Percentiles rank a stretch among this genome's conserved stretches.
These are phyloP conservation scores for Leptinotarsa rubiginosa DNA, from an alignment of 2,888 invertebrate species.

Conservation along the genomic window DNA sequence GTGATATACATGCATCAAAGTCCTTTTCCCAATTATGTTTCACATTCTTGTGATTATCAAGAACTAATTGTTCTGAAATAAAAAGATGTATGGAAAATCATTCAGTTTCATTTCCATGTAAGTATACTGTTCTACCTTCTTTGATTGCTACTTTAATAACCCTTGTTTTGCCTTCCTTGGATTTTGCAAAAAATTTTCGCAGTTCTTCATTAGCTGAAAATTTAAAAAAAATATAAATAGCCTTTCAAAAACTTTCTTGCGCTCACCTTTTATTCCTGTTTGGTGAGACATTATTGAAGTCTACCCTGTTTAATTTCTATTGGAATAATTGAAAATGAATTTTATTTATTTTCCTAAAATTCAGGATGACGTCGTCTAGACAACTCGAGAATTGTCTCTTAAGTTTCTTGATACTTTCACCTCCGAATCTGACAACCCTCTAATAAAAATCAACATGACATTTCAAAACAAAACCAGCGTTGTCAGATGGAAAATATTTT, in stretches of 20 bases:
- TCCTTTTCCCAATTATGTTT: slow-evolving; percentile 87
- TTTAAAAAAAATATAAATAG: slow-evolving; percentile 27
- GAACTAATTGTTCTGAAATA: slow-evolving; percentile 78
- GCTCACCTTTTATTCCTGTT: slow-evolving; percentile 87
- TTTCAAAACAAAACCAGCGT: too few relatives aligned
- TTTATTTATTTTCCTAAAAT: not conserved
- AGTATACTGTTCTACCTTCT: slow-evolving; percentile 75
- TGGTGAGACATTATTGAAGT: slow-evolving; percentile 83
- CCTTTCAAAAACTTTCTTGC: slow-evolving; percentile 58
- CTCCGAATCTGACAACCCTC: too few relatives aligned
- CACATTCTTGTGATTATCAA: slow-evolving; percentile 75
- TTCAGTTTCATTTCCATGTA: not conserved
- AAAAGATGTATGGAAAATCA: slow-evolving; percentile 17
- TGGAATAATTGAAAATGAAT: not conserved
- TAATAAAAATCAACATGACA: too few relatives aligned
- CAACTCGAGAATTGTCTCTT: too few relatives aligned
- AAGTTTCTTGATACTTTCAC: too few relatives aligned
- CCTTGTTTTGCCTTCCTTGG: slow-evolving; percentile 83
- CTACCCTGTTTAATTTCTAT: not conserved
- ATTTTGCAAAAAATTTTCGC: slow-evolving; percentile 84
- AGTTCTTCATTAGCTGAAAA: slow-evolving; percentile 85
- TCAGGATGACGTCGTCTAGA: too few relatives aligned
- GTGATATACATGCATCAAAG: slow-evolving; percentile 80
- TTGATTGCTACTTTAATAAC: slow-evolving; percentile 87
- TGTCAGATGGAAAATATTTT: too few relatives aligned